Conservation (phyloP, 2,888 invertebrate species). For the Scaptomyza flava region DNA sequence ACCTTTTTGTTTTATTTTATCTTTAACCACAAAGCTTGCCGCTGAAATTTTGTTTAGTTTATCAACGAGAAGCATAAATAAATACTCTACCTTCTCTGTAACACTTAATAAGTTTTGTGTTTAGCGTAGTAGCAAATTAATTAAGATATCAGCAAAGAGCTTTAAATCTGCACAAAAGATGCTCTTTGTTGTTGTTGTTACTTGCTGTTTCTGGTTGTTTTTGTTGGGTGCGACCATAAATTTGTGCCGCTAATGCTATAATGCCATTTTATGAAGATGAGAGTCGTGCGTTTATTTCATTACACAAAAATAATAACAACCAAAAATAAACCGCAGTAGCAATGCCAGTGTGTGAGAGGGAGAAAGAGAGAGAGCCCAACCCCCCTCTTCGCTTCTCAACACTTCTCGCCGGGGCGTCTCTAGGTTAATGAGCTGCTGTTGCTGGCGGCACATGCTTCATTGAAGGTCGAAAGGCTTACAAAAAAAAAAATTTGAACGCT, state of each 20-base stretch:
- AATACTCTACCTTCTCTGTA: neutral
- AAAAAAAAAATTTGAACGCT: constrained; percentile 30
- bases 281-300: constrained; percentile 81
- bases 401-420: neutral
- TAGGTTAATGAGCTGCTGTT: constrained; percentile 67
- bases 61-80: neutral
- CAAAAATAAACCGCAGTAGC: constrained; percentile 74
- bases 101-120: constrained; percentile 14
- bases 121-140: constrained; percentile 33
- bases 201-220: constrained; percentile 12
- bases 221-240: constrained; percentile 60
- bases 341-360: constrained; percentile 23
- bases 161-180: constrained; percentile 18
- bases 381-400: neutral
- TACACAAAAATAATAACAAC: constrained; percentile 79
- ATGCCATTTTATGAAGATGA: constrained; percentile 80
- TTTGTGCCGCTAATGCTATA: constrained; percentile 75
- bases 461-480: constrained; percentile 80
- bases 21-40: neutral
- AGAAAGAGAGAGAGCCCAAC: neutral
- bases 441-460: constrained; percentile 70
- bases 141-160: constrained; percentile 19
- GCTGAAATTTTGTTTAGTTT: neutral
- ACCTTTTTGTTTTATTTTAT: neutral
- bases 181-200: constrained; percentile 10